A percentile compares a stretch with the other conserved stretches of the same genome.
phyloP scores from a whole-genome alignment of 2,797 vertebrate genomes.

The Acanthurus leucopareius region DNA sequence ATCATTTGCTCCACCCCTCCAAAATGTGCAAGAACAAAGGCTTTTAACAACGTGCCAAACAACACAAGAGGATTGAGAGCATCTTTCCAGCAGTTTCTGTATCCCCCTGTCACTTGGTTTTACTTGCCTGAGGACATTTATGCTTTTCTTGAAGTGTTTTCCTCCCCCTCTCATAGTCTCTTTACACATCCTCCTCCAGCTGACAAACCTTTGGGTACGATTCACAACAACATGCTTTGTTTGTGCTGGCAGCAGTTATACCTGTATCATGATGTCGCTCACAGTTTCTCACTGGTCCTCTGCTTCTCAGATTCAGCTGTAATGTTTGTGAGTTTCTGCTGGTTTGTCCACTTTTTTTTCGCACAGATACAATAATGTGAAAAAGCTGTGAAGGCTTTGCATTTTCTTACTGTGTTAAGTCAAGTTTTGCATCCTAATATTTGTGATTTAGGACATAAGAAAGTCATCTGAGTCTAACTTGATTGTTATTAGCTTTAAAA shows the following conservation, averaged over 20 bases:
- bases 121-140: background rate
- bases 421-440: background rate
- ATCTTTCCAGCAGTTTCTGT: slow-evolving; percentile 1
- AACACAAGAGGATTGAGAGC: slow-evolving; percentile 9
- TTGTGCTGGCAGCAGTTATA: slow-evolving; percentile 23
- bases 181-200: background rate
- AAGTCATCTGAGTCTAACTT: background rate
- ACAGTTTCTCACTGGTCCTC: background rate
- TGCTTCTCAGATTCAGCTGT: background rate
- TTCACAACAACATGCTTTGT: slow-evolving; percentile 14
- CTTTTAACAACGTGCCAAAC: slow-evolving; percentile 22
- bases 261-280: background rate
- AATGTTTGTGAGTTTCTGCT: background rate
- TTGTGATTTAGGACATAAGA: background rate
- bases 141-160: slow-evolving; percentile 36
- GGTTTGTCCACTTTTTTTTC: background rate
- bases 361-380: background rate
- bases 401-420: background rate
- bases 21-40: background rate
- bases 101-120: slow-evolving; percentile 12
- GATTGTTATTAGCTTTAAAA: background rate
- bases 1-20: background rate
- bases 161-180: slow-evolving; percentile 14
- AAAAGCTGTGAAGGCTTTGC: background rate
- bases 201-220: slow-evolving; percentile 27